Evolutionary conservation across 2,113 vertebrate genomes (phyloP), one percentile per base, ranked within the genome.

Genomic region (Psammodynastes pulverulentus): DNA sequence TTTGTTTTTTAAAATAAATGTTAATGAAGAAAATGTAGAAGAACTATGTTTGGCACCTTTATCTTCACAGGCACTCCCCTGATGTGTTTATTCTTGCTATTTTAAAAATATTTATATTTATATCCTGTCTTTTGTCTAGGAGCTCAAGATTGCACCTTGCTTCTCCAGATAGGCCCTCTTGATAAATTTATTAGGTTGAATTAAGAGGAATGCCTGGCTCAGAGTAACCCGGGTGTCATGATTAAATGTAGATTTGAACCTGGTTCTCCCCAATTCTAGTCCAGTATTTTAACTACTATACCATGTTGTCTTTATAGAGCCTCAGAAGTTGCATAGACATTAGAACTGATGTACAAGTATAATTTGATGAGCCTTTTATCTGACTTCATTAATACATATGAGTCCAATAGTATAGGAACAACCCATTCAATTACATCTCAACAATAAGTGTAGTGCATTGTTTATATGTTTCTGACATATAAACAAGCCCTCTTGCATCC

Each of bases 401-500:
- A 84, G 5, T 43, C 54, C 86, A 3, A 3, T 2, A 88, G 84
- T 53, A 90, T 87, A 88, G 0, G 0, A 0, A 45, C 56, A 56
- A 45, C 34, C 43, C 67, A 88, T 34, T 51, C 0, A 26, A 89
- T 52, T 56, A 12, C 34, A 45, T 72, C 91, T 89, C 89, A 48
- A 34, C 23, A 79, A 17, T 46, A 46, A 72, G 91, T 56, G 12
- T 62, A 79, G 85, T 91, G 91, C 92, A 54, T 46, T 92, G 12
- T 87, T 43, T 12, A 0, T 39, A 46, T 92, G 84, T 86, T 56
- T 91, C 0, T 45, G 92, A 91, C 62, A 34, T 67, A 67, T 67
- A 67, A 90, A 62, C 91, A 58, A 90, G 90, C 92, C 91, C 89
- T 92, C 72, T 92, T 89, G 89, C 91, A 39, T 12, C 23, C 34